Evolutionary conservation across 2,797 vertebrate species (phyloP).

Genomic region (Galago senegalensis): DNA sequence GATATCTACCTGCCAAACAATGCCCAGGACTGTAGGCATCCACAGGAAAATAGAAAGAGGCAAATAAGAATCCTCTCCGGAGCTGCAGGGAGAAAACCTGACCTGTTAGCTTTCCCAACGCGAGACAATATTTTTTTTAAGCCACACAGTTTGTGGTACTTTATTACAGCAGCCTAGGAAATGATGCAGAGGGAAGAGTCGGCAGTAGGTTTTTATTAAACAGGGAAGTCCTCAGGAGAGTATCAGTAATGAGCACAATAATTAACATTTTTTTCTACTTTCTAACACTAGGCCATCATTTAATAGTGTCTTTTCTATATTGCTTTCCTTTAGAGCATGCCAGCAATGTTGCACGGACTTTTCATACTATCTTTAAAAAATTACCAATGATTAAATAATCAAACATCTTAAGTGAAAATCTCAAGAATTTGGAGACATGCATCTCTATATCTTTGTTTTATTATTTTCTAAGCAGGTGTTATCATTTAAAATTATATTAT

Average conservation of each 20-base stretch:
- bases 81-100: not conserved
- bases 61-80: not conserved
- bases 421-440: not conserved
- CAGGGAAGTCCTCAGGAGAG: slow-evolving; percentile 2
- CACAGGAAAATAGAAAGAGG: not conserved
- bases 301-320: slow-evolving; percentile 42
- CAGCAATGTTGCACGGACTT: not conserved
- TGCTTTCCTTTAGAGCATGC: not conserved
- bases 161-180: not conserved
- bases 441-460: not conserved
- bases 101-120: not conserved
- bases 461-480: not conserved
- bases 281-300: slow-evolving; percentile 14
- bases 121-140: not conserved
- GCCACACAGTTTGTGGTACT: not conserved
- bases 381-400: not conserved
- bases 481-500: not conserved
- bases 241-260: slow-evolving; percentile 9
- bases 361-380: not conserved
- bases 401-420: slow-evolving; percentile 12
- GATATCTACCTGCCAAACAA: not conserved
- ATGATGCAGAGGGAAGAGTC: not conserved
- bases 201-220: slow-evolving; percentile 58
- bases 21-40: not conserved
- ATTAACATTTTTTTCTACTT: not conserved